phyloP scores from a whole-genome alignment of 2,797 vertebrate genomes.

The Enteromius radiatus region DNA sequence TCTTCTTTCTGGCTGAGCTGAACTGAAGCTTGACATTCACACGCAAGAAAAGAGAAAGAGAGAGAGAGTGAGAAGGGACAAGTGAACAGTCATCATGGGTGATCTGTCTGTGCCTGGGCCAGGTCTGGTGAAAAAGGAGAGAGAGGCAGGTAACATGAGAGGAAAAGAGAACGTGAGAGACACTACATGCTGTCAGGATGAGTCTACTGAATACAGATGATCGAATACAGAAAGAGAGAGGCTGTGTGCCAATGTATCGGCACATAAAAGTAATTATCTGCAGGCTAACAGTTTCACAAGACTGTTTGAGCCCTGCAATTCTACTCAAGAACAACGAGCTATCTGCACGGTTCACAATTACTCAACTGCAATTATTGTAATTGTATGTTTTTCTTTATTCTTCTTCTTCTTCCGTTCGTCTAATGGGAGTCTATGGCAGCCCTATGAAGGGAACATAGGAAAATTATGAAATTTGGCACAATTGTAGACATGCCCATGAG shows the following conservation, averaged over 20 bases:
- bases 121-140: slow-evolving; percentile 8
- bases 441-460: too few relatives aligned
- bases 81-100: slow-evolving; percentile 21
- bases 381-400: too few relatives aligned
- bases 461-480: too few relatives aligned
- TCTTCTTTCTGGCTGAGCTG: slow-evolving; percentile 32
- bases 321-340: too few relatives aligned
- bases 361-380: not conserved
- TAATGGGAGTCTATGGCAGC: too few relatives aligned
- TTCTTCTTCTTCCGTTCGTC: too few relatives aligned
- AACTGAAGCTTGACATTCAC: slow-evolving; percentile 24
- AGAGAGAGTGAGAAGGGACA: not conserved
- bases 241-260: not conserved
- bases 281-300: not conserved
- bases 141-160: not conserved
- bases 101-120: slow-evolving; percentile 2
- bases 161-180: not conserved
- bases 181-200: slow-evolving; percentile 26
- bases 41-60: slow-evolving; percentile 21
- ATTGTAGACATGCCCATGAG: too few relatives aligned
- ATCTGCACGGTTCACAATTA: not conserved
- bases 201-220: slow-evolving; percentile 40
- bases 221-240: slow-evolving; percentile 33
- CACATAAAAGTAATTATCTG: not conserved
- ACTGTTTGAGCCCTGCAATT: not conserved